Evolutionary conservation across 2,888 invertebrate genomes (phyloP).

Genomic region (Cheiracanthium punctorium): DNA sequence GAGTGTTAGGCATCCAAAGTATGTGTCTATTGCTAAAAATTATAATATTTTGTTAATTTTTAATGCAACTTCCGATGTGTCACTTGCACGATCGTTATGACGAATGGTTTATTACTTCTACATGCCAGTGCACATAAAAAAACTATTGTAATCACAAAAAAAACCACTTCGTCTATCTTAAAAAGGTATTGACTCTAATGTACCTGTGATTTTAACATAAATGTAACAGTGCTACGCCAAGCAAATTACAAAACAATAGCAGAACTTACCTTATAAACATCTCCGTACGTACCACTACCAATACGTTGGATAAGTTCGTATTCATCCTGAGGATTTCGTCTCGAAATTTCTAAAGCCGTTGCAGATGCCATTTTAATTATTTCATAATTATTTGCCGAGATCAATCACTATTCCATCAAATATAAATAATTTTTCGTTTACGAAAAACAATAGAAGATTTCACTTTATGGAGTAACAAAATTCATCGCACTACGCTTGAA

Average conservation of each 20-base stretch:
- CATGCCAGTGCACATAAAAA: no score
- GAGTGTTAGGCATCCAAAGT: no score
- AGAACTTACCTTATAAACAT: slow-evolving; percentile 94
- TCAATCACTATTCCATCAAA: neutral
- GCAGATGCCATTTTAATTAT: slow-evolving; percentile 58
- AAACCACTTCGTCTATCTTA: no score
- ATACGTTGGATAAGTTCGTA: slow-evolving; percentile 99
- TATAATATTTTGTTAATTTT: no score
- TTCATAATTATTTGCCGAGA: neutral
- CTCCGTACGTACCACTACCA: slow-evolving; percentile 99
- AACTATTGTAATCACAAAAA: no score
- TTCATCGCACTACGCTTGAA: neutral
- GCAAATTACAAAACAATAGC: neutral
- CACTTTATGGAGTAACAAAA: neutral
- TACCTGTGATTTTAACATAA: no score
- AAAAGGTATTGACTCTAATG: no score
- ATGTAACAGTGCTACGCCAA: neutral
- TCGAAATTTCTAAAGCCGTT: slow-evolving; percentile 64
- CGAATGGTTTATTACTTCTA: no score
- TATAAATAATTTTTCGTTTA: neutral
- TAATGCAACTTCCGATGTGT: no score
- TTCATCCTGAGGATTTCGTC: slow-evolving; percentile 90
- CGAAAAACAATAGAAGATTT: no score
- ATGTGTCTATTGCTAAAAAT: no score
- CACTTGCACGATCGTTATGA: no score